phyloP scores from a whole-genome alignment of 2,888 invertebrate species.

The Pomacea canaliculata region DNA sequence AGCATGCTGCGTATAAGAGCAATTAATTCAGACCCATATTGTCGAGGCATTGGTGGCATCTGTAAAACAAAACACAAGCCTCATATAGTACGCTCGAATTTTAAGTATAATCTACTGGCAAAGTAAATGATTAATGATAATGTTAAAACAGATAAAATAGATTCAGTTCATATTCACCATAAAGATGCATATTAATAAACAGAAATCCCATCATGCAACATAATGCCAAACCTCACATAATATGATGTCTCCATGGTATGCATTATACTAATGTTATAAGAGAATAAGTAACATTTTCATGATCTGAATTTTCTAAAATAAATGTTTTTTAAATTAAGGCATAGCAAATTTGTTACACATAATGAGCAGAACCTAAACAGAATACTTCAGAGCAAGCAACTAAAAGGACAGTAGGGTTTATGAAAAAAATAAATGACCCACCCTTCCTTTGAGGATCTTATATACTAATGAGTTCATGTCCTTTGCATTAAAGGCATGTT shows the following conservation, averaged over 20 bases:
- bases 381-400: no score
- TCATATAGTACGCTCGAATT: not conserved
- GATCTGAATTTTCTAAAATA: no score
- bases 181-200: no score
- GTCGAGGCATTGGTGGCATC: slow-evolving; percentile 70
- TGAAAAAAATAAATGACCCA: slow-evolving; percentile 37
- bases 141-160: not conserved
- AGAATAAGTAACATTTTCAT: no score
- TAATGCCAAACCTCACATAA: no score
- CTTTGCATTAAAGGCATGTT: slow-evolving; percentile 71
- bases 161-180: not conserved
- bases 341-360: no score
- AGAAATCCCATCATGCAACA: no score
- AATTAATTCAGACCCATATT: slow-evolving; percentile 67
- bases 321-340: no score
- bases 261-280: no score
- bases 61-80: slow-evolving; percentile 32
- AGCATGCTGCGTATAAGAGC: slow-evolving; percentile 69
- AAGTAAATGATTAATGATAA: not conserved
- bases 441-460: slow-evolving; percentile 70
- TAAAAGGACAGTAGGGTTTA: no score
- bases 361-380: no score
- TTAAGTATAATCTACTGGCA: not conserved
- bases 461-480: slow-evolving; percentile 71
- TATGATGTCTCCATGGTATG: no score